These are phyloP conservation scores for Zelleria hepariella DNA, from an alignment of 2,888 invertebrate genomes.

Conservation along the genomic window DNA sequence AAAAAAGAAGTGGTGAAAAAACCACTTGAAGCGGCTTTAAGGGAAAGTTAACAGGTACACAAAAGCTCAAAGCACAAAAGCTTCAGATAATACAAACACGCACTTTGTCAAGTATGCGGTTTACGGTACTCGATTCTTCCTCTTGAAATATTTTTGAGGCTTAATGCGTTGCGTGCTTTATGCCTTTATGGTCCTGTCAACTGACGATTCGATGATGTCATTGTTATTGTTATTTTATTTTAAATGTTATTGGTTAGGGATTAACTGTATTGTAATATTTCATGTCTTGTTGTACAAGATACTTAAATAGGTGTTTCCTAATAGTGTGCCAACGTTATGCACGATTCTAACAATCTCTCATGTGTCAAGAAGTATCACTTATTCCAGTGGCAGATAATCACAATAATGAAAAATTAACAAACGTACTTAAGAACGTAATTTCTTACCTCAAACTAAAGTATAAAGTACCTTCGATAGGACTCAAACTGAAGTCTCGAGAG, in stretches of 20 bases:
- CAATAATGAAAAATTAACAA: no score
- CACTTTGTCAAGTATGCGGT: constrained; percentile 40
- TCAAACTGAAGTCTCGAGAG: no score
- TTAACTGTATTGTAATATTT: not conserved
- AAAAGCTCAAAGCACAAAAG: constrained; percentile 21
- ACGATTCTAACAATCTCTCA: no score
- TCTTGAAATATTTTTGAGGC: constrained; percentile 6
- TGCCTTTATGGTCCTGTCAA: constrained; percentile 3
- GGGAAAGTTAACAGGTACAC: constrained; percentile 56
- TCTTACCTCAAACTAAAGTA: no score
- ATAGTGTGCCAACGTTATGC: no score
- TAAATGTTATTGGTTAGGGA: not conserved
- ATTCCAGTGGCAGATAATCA: no score
- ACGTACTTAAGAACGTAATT: no score
- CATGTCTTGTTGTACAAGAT: no score
- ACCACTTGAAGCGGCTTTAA: constrained; percentile 32
- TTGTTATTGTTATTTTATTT: not conserved
- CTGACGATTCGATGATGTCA: constrained; percentile 17
- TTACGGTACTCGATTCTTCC: constrained; percentile 33
- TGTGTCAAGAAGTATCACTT: no score
- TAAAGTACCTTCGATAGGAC: no score
- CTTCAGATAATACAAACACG: constrained; percentile 25
- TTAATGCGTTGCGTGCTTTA: constrained; percentile 19
- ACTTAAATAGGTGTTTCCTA: no score
- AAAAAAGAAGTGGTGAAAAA: constrained; percentile 25